Percentiles rank a stretch among this genome's conserved stretches.
phyloP scores from a whole-genome alignment of 2,113 vertebrate genomes.

The Sceloporus undulatus region DNA sequence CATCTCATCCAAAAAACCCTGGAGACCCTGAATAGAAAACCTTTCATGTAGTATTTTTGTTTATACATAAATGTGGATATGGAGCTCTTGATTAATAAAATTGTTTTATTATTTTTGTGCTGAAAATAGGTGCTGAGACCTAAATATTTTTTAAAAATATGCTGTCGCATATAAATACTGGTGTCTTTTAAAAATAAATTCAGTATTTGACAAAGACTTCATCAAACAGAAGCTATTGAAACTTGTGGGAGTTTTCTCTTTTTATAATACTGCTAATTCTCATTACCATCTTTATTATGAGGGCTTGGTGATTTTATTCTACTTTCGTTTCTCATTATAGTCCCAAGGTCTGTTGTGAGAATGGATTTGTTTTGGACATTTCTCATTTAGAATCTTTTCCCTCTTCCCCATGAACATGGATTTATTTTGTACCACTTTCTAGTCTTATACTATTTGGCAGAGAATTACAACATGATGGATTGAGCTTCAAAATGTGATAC shows the following conservation, averaged over 20 bases:
- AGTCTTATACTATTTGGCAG: background rate
- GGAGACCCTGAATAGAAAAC: too few relatives aligned
- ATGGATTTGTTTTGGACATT: conserved; percentile 46
- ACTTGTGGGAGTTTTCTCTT: conserved; percentile 8
- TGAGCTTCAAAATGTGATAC: conserved; percentile 49
- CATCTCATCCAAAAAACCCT: background rate
- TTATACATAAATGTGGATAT: background rate
- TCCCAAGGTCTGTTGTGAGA: background rate
- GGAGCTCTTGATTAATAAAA: background rate
- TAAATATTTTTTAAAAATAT: background rate
- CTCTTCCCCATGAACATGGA: conserved; percentile 29
- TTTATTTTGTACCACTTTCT: conserved; percentile 30
- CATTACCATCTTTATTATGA: background rate
- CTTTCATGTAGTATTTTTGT: background rate
- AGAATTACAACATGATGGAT: conserved; percentile 18
- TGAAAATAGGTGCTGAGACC: background rate
- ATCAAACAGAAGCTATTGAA: background rate
- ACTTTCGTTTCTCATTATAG: conserved; percentile 48
- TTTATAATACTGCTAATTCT: background rate
- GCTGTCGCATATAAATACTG: background rate
- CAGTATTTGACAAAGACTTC: background rate
- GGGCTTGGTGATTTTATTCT: background rate
- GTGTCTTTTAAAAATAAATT: background rate
- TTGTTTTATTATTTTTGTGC: background rate
- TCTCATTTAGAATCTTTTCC: conserved; percentile 29